A percentile compares a stretch with the other conserved stretches of the same genome.
These are phyloP conservation scores for Rhynchonycteris naso DNA, from an alignment of 2,797 vertebrate species.

Conservation along the genomic window DNA sequence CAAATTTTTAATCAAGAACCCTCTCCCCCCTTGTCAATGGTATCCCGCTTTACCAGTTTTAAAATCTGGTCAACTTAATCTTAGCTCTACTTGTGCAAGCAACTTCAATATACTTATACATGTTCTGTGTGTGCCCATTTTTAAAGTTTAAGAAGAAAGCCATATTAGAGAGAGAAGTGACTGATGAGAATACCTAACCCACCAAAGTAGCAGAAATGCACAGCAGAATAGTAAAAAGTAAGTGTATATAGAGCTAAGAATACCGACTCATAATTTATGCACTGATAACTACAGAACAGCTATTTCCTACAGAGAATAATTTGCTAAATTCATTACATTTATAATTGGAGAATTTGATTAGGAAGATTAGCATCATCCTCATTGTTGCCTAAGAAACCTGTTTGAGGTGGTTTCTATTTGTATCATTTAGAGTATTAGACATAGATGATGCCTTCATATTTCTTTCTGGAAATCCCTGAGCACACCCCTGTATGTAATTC, in stretches of 20 bases:
- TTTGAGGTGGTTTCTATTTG: background rate
- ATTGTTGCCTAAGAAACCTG: background rate
- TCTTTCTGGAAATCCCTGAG: background rate
- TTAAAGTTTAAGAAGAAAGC: conserved; percentile 20
- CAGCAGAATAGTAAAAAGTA: background rate
- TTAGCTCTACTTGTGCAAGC: background rate
- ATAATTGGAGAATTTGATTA: background rate
- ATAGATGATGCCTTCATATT: background rate
- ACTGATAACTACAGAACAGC: background rate
- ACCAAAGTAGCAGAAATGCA: background rate
- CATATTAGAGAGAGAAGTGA: background rate
- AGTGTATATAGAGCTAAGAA: background rate
- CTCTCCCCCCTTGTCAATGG: too few relatives aligned
- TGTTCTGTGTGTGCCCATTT: background rate
- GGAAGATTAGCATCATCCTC: background rate
- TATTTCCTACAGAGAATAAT: background rate
- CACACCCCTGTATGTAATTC: background rate
- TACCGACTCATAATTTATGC: background rate
- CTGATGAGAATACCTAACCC: background rate
- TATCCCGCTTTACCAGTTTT: too few relatives aligned
- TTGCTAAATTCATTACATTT: background rate
- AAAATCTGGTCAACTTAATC: too few relatives aligned
- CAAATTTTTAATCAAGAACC: too few relatives aligned
- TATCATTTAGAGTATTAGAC: background rate
- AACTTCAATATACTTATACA: background rate